Evolutionary conservation across 2,888 invertebrate genomes (phyloP).

Genomic region (Pterostichus madidus): DNA sequence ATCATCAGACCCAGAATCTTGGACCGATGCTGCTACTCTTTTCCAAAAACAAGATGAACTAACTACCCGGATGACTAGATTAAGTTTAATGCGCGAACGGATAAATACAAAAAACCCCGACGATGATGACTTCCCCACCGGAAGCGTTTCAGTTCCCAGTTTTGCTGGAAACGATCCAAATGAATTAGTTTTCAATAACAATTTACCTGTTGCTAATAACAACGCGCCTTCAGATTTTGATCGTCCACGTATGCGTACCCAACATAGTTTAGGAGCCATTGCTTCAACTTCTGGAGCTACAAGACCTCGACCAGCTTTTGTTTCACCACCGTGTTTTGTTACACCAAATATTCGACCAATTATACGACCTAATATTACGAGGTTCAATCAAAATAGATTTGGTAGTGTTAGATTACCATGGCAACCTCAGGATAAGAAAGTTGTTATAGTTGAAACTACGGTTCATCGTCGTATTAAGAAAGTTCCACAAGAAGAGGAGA

Average conservation of each 20-base stretch:
- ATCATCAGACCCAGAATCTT: constrained; percentile 4
- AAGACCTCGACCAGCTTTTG: constrained; percentile 11
- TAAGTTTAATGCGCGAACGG: constrained; percentile 12
- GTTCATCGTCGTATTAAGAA: constrained; percentile 14
- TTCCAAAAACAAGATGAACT: constrained; percentile 9
- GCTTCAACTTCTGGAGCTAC: constrained; percentile 22
- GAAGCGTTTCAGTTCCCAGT: too few relatives aligned
- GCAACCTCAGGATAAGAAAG: neutral
- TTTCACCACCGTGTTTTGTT: neutral
- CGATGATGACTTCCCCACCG: too few relatives aligned
- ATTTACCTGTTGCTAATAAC: neutral
- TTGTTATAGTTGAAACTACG: constrained; percentile 20
- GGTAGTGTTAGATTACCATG: neutral
- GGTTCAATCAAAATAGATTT: constrained; percentile 14
- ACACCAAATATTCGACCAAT: neutral
- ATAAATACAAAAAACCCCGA: neutral
- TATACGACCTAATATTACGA: constrained; percentile 11
- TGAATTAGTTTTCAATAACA: neutral
- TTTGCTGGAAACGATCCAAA: neutral
- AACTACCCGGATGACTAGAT: neutral
- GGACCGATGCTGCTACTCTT: constrained; percentile 4
- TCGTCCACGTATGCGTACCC: neutral
- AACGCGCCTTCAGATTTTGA: neutral
- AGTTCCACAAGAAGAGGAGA: neutral
- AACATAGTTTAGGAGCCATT: neutral